Conservation (phyloP, 2,888 invertebrate genomes). For the Timema cristinae region DNA sequence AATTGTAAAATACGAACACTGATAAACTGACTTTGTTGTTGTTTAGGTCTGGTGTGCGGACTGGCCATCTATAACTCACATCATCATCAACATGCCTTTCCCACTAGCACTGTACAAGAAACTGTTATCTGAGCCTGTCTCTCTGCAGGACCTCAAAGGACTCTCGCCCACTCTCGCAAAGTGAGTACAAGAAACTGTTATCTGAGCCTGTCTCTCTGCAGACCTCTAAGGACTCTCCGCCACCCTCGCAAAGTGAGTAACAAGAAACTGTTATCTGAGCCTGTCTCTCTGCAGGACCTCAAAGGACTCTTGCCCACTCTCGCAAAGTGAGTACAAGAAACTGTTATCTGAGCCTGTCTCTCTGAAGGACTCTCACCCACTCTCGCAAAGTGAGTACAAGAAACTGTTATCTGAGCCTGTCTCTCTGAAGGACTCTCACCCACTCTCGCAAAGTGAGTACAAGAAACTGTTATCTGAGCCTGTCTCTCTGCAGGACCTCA, state of each 20-base stretch:
- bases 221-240: constrained; percentile 84
- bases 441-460: constrained; percentile 60
- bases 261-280: constrained; percentile 84
- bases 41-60: constrained; percentile 80
- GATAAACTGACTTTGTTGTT: no score
- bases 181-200: constrained; percentile 79
- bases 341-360: constrained; percentile 72
- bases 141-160: constrained; percentile 72
- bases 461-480: no score
- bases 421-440: constrained; percentile 74
- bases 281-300: constrained; percentile 68
- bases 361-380: constrained; percentile 74
- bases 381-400: constrained; percentile 79
- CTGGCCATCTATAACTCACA: constrained; percentile 96
- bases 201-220: constrained; percentile 70
- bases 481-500: no score
- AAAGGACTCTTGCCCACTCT: no score
- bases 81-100: constrained; percentile 92
- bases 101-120: constrained; percentile 95
- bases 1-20: no score
- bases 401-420: constrained; percentile 80
- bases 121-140: constrained; percentile 71
- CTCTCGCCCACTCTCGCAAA: constrained; percentile 74
- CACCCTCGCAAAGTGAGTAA: constrained; percentile 66
- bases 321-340: no score